Evolutionary conservation across 2,113 vertebrate species (phyloP).

Genomic region (Scytalopus superciliaris): DNA sequence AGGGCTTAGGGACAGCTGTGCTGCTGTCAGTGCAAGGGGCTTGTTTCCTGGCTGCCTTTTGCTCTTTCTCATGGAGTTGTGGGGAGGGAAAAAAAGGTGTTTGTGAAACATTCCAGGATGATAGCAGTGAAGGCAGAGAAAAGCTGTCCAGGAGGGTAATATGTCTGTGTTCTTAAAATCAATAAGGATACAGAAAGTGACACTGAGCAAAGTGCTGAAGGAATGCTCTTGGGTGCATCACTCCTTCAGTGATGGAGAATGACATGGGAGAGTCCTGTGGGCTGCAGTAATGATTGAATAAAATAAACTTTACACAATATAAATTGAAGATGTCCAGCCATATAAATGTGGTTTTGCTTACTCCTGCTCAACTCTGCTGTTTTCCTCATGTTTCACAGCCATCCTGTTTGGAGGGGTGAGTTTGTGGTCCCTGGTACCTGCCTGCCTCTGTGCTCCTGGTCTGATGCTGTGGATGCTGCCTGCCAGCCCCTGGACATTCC

Average conservation of each 20-base stretch:
- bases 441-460: background rate
- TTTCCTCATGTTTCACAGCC: background rate
- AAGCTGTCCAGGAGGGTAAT: background rate
- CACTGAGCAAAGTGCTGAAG: background rate
- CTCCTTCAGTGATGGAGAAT: background rate
- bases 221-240: background rate
- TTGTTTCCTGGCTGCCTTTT: background rate
- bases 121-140: background rate
- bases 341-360: background rate
- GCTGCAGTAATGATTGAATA: background rate
- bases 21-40: background rate
- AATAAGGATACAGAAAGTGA: background rate
- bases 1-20: background rate
- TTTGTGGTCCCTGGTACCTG: background rate
- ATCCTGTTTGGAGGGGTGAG: background rate
- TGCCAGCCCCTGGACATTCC: background rate
- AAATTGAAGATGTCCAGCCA: background rate
- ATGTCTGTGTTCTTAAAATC: background rate
- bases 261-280: background rate
- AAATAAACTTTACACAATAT: background rate
- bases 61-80: background rate
- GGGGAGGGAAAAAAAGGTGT: background rate
- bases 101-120: background rate
- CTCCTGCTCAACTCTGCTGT: background rate
- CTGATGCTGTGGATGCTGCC: background rate